A percentile compares a stretch with the other conserved stretches of the same genome.
phyloP scores from a whole-genome alignment of 2,113 vertebrate genomes.

The Montifringilla adamsi region DNA sequence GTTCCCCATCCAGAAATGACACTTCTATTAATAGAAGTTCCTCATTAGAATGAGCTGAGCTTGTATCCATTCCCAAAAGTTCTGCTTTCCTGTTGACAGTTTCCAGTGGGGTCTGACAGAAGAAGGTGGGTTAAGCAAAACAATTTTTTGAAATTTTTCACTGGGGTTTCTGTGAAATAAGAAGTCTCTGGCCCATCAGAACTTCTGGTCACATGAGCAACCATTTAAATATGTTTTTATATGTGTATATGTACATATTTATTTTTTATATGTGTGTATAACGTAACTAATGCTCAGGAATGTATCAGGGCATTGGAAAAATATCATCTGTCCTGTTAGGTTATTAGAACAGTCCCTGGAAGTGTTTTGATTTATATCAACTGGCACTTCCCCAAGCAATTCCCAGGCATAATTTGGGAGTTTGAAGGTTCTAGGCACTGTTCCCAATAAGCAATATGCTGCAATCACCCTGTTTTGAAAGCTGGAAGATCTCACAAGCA shows the following conservation, averaged over 20 bases:
- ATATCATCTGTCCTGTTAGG: neutral
- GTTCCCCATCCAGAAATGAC: neutral
- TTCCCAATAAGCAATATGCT: conserved; percentile 31
- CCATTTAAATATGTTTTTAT: neutral
- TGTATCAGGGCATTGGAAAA: neutral
- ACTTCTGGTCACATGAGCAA: neutral
- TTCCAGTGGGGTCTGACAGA: neutral
- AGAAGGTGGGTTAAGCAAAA: neutral
- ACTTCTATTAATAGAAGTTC: neutral
- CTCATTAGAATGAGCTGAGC: neutral
- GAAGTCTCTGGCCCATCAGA: neutral
- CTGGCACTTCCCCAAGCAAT: neutral
- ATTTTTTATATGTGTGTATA: neutral
- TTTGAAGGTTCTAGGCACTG: conserved; percentile 38
- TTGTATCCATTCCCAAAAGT: neutral
- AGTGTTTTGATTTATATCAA: conserved; percentile 9
- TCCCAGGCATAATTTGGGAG: neutral
- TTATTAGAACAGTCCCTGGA: neutral
- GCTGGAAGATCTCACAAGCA: neutral
- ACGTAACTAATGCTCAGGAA: neutral
- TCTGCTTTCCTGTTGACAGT: neutral
- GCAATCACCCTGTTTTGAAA: neutral
- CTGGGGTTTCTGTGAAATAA: neutral
- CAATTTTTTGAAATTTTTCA: neutral
- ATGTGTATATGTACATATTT: neutral